Evolutionary conservation across 2,888 invertebrate genomes (phyloP), one percentile per base, ranked within the genome.

Genomic region (Drosophila vallismaia): DNA sequence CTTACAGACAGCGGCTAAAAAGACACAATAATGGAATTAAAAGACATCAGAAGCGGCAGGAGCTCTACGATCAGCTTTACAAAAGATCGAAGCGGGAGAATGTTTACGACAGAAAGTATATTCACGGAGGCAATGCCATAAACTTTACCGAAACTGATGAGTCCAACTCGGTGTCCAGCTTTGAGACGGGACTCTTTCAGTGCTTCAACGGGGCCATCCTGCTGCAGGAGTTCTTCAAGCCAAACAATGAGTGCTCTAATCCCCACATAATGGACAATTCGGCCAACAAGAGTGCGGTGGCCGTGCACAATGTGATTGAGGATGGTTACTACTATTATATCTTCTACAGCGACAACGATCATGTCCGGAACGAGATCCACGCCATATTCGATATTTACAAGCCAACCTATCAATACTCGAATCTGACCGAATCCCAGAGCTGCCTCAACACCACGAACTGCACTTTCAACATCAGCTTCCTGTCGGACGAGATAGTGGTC

Each of bases 261-360:
- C 94, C 95, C 0, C 93, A 94, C 77, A 95, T 95, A 81, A 92
- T 96, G 75, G 94, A 95, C 14, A 93, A 93, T 62, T 94, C 94
- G 5, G 94, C 94, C 28, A 95, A 95, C 74, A 85, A 88, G 4
- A 94, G 96, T 8, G 55, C 63, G 3, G 10, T 46, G 92, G 92
- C 94, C 0, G 93, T 93, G 62, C 96, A 97, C 82, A 94, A 95
- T 75, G 95, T 97, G 26, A 92, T 93, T 38, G 93, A 94, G 53
- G 95, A 96, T 89, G 97, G 96, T 6, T 97, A 97, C 91, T 97
- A 97, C 90, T 97, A 97, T 91, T 97, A 97, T 84, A 96, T 97
- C 78, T 97, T 97, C 91, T 97, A 96, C 88, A 96, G 96, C 82
- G 96, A 97, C 89, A 96, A 97, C 92, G 96, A 96, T 90, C 92